These are phyloP conservation scores for Cydia pomonella DNA, from an alignment of 1,140 invertebrate species.

Conservation along the genomic window DNA sequence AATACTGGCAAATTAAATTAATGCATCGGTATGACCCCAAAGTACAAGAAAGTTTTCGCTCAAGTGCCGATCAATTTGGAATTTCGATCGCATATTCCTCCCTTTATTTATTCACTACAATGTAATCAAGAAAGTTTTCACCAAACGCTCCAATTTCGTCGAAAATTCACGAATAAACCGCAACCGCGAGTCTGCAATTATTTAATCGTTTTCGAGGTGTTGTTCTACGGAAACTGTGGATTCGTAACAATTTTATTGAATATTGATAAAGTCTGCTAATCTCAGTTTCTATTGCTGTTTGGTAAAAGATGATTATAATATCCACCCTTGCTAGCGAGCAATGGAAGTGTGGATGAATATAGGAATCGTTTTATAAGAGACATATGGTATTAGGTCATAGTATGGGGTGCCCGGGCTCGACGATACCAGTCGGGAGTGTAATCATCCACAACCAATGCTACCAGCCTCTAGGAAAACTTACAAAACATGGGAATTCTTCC, in stretches of 20 bases:
- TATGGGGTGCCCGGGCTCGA: conserved; percentile 61
- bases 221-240: conserved; percentile 57
- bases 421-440: conserved; percentile 61
- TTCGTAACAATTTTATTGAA: conserved; percentile 43
- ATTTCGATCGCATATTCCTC: conserved; percentile 38
- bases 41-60: not conserved
- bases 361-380: conserved; percentile 35
- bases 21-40: not conserved
- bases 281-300: not conserved
- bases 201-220: conserved; percentile 71
- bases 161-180: conserved; percentile 58
- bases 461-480: conserved; percentile 41
- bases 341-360: conserved; percentile 25
- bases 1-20: not conserved
- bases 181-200: conserved; percentile 67
- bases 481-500: conserved; percentile 35
- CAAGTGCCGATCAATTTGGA: not conserved
- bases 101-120: conserved; percentile 56
- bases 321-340: not conserved
- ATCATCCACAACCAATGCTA: conserved; percentile 61
- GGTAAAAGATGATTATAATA: not conserved
- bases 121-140: conserved; percentile 56
- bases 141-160: conserved; percentile 53
- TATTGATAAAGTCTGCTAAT: not conserved
- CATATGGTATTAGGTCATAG: conserved; percentile 52